phyloP scores from a whole-genome alignment of 1,140 invertebrate genomes.

The Calephelis virginiensis region DNA sequence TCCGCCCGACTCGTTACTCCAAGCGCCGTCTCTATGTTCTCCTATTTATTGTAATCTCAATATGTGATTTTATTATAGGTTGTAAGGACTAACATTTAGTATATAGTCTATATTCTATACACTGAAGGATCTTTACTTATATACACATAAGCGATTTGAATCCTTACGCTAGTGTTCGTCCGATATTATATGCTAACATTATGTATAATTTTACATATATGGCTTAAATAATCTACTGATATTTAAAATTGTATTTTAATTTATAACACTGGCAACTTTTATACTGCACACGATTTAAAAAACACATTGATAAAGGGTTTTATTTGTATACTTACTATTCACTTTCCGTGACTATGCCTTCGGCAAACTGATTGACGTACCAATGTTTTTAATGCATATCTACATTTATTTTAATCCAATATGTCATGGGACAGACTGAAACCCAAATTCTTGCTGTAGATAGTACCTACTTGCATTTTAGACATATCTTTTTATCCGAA shows the following conservation, averaged over 20 bases:
- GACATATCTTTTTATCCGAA: too few relatives aligned
- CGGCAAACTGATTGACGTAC: too few relatives aligned
- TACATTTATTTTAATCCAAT: too few relatives aligned
- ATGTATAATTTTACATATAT: conserved; percentile 15
- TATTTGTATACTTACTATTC: too few relatives aligned
- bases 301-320: too few relatives aligned
- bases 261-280: neutral
- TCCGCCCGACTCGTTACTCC: conserved; percentile 64
- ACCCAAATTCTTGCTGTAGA: too few relatives aligned
- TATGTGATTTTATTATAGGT: conserved; percentile 73
- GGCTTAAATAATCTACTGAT: conserved; percentile 16
- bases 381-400: too few relatives aligned
- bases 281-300: neutral
- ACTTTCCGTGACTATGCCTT: too few relatives aligned
- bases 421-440: too few relatives aligned
- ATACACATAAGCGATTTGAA: conserved; percentile 61
- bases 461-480: too few relatives aligned
- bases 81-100: conserved; percentile 62
- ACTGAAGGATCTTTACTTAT: conserved; percentile 68
- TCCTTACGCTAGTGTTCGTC: conserved; percentile 34
- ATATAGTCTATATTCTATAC: conserved; percentile 24
- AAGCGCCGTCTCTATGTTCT: conserved; percentile 60
- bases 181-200: conserved; percentile 21
- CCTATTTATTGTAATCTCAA: conserved; percentile 73
- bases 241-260: conserved; percentile 11